phyloP scores from a whole-genome alignment of 2,113 vertebrate genomes.

The Egretta garzetta region DNA sequence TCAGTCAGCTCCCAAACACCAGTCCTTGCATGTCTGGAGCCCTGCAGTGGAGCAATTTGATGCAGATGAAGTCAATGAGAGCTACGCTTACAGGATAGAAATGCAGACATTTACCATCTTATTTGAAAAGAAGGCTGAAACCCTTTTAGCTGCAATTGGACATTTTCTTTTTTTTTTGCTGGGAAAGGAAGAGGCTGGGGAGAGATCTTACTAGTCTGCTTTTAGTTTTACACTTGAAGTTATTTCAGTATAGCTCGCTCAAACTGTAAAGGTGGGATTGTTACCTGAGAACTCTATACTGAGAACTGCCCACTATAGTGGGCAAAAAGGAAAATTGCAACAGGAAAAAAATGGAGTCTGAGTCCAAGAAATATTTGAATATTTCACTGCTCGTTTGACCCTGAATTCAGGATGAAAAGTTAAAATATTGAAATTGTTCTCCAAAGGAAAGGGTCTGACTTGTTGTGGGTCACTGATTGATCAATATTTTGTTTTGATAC shows the following conservation, averaged over 20 bases:
- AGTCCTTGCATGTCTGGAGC: not conserved
- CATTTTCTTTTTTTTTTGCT: not conserved
- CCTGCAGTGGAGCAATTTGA: rapidly evolving
- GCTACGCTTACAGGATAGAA: not conserved
- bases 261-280: not conserved
- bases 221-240: not conserved
- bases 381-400: not conserved
- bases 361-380: not conserved
- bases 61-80: not conserved
- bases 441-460: not conserved
- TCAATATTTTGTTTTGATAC: not conserved
- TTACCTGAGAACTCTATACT: not conserved
- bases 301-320: no score
- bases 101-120: not conserved
- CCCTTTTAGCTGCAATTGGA: not conserved
- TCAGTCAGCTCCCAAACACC: not conserved
- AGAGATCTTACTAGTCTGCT: not conserved
- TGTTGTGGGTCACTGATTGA: not conserved
- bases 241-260: not conserved
- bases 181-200: not conserved
- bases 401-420: not conserved
- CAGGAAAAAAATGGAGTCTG: not conserved
- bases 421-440: not conserved
- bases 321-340: not conserved
- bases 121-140: not conserved